Percentiles rank a stretch among this genome's conserved stretches.
phyloP scores from a whole-genome alignment of 1,140 invertebrate species.

The Eupristina koningsbergeri region DNA sequence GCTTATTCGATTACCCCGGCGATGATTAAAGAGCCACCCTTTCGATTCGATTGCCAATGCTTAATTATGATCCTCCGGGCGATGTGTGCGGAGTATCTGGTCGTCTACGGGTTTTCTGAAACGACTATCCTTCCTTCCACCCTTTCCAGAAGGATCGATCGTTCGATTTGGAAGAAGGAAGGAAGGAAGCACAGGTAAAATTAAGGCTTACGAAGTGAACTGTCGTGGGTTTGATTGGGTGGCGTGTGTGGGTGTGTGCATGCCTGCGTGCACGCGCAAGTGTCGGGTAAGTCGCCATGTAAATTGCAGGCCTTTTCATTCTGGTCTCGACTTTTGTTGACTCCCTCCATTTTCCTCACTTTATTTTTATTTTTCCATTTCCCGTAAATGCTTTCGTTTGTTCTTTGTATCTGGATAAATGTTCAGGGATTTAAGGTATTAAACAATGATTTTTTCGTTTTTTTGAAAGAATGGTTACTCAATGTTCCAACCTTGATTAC shows the following conservation, averaged over 20 bases:
- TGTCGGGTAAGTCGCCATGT: neutral
- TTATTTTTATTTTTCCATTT: no score
- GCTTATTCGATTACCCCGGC: slow-evolving; percentile 22
- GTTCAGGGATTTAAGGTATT: neutral
- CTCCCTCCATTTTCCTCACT: neutral
- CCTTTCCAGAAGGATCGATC: neutral
- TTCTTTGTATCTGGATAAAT: neutral
- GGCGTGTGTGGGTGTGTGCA: no score
- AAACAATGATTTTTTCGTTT: neutral
- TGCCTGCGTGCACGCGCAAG: no score
- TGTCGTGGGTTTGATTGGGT: neutral
- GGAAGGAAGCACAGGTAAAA: neutral
- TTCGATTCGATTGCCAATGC: neutral
- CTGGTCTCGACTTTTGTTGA: neutral
- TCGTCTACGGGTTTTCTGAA: neutral
- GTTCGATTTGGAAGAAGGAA: no score
- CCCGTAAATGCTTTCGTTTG: neutral
- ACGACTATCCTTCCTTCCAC: neutral
- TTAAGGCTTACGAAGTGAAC: neutral
- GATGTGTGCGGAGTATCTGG: neutral
- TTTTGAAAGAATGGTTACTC: neutral
- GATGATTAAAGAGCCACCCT: slow-evolving; percentile 12
- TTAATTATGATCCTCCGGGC: neutral
- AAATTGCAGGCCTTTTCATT: no score
- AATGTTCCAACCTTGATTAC: neutral